Percentiles rank a stretch among this genome's conserved stretches.
Conservation (phyloP, 2,888 invertebrate genomes). For the Drosophila planitibia region DNA sequence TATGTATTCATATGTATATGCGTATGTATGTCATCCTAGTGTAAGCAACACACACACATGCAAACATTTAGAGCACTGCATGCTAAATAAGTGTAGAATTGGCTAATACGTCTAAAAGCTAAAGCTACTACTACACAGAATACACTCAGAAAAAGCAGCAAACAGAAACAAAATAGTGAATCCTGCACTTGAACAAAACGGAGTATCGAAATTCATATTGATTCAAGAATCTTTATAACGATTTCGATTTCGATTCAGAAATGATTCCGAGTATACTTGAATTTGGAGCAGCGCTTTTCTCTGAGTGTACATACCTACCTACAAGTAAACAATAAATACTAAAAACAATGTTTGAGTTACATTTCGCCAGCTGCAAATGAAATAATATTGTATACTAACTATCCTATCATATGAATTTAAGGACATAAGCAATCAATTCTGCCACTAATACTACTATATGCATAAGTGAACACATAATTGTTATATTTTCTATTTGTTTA, state of each 20-base stretch:
- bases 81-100: neutral
- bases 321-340: neutral
- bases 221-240: neutral
- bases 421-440: constrained; percentile 13
- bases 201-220: neutral
- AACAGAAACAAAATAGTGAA: neutral
- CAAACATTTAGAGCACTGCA: neutral
- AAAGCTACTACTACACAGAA: constrained; percentile 22
- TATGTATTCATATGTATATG: neutral
- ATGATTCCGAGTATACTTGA: too few species aligned
- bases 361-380: constrained; percentile 15
- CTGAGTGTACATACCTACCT: neutral
- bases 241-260: neutral
- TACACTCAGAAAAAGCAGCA: neutral
- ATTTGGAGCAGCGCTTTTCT: neutral
- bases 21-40: constrained; percentile 25
- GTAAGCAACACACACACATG: constrained; percentile 14
- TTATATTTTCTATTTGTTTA: constrained; percentile 14
- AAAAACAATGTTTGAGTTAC: neutral
- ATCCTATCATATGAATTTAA: constrained; percentile 28
- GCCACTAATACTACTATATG: constrained; percentile 9
- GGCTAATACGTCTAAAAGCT: constrained; percentile 7
- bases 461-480: constrained; percentile 8
- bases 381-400: constrained; percentile 12
- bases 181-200: neutral